Evolutionary conservation across 2,797 vertebrate genomes (phyloP).

Genomic region (Melanotaenia trifasciata): DNA sequence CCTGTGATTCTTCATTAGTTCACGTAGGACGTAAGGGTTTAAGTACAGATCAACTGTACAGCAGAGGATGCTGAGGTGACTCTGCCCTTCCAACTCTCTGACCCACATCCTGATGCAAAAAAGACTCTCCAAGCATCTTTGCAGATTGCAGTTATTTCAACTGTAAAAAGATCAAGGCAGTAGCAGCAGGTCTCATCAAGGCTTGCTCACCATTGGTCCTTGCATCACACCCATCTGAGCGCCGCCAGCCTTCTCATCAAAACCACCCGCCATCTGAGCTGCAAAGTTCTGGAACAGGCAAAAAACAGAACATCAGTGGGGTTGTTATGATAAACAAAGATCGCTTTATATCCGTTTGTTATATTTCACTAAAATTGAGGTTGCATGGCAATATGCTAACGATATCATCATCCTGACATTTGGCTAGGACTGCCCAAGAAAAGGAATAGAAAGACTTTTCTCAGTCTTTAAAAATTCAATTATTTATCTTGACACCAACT

Average conservation of each 20-base stretch:
- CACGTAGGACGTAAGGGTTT: not conserved
- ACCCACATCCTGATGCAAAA: not conserved
- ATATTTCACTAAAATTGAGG: not conserved
- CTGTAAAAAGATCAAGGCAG: slow-evolving; percentile 1
- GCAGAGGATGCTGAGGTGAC: not conserved
- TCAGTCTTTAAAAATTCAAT: not conserved
- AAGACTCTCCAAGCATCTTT: not conserved
- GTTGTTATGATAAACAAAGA: not conserved
- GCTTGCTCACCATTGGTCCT: slow-evolving; percentile 87
- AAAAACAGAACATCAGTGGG: not conserved
- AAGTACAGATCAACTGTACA: not conserved
- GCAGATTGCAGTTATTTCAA: not conserved
- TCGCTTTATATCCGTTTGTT: not conserved
- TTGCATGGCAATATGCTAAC: not conserved
- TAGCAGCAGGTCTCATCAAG: slow-evolving; percentile 36
- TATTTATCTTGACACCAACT: slow-evolving; percentile 9
- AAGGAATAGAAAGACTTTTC: not conserved
- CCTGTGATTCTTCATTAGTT: slow-evolving; percentile 1
- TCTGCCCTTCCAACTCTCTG: slow-evolving; percentile 8
- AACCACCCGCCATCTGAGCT: slow-evolving; percentile 94
- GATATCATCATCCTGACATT: not conserved
- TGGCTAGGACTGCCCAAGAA: not conserved
- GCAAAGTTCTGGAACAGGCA: slow-evolving; percentile 89
- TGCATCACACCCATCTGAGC: slow-evolving; percentile 95
- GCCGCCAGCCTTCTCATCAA: slow-evolving; percentile 93